Evolutionary conservation across 37 sponge, comb jelly and placozoan genomes (phyloP).

Genomic region (Halichondria panicea): DNA sequence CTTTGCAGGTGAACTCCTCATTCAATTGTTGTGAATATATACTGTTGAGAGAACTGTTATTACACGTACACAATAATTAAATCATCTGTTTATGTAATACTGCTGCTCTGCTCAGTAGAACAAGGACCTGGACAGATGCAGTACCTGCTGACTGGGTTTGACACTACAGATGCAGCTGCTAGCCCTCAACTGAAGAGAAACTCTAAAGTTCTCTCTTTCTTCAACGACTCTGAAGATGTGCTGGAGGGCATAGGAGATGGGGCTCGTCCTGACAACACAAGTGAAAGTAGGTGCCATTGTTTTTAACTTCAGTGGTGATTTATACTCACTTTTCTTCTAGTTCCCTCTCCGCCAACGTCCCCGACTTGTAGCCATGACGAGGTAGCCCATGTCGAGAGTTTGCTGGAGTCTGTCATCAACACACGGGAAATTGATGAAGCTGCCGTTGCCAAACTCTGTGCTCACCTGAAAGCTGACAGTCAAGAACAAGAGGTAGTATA

Average conservation of each 20-base stretch:
- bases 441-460: slow-evolving; percentile 20
- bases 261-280: not conserved
- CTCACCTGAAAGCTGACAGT: slow-evolving; percentile 19
- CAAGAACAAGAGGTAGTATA: slow-evolving; percentile 33
- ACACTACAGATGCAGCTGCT: not conserved
- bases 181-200: slow-evolving; percentile 21
- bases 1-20: not conserved
- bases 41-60: not conserved
- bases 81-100: too few relatives aligned
- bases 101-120: not conserved
- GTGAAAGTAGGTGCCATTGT: not conserved
- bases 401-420: slow-evolving; percentile 24
- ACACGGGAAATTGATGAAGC: slow-evolving; percentile 17
- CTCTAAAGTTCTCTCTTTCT: slow-evolving; percentile 47
- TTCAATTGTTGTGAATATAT: not conserved
- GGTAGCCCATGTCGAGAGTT: slow-evolving; percentile 2
- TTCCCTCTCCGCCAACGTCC: slow-evolving; percentile 24
- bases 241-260: slow-evolving; percentile 28
- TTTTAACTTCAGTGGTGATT: not conserved
- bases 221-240: slow-evolving; percentile 49
- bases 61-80: too few relatives aligned
- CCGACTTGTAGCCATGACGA: slow-evolving; percentile 14
- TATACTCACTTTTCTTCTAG: slow-evolving; percentile 1
- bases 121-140: too few relatives aligned
- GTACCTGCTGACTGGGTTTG: slow-evolving; percentile 8